Evolutionary conservation across 2,113 vertebrate genomes (phyloP).

Genomic region (Electrona antarctica): DNA sequence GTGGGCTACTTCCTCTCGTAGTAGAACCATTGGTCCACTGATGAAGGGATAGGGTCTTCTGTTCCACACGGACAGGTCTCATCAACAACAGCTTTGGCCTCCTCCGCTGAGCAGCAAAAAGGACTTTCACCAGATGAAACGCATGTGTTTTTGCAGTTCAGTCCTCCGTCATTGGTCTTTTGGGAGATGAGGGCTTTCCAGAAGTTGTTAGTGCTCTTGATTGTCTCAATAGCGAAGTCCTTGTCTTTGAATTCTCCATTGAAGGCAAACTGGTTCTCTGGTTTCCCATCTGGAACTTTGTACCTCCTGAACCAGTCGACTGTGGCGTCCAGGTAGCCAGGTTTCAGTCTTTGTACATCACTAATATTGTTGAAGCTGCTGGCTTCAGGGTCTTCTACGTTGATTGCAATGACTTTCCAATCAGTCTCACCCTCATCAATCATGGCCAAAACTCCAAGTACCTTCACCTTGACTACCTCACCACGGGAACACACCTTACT

Average conservation of each 20-base stretch:
- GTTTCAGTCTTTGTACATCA: conserved; percentile 90
- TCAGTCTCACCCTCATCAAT: conserved; percentile 99
- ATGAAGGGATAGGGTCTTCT: conserved; percentile 61
- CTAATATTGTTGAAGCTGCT: conserved; percentile 84
- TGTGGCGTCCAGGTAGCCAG: conserved; percentile 92
- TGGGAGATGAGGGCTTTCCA: conserved; percentile 79
- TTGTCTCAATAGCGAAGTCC: conserved; percentile 79
- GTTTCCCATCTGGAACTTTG: conserved; percentile 98
- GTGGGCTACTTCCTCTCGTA: conserved; percentile 82
- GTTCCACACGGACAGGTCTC: conserved; percentile 54
- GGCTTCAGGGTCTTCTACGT: conserved; percentile 90
- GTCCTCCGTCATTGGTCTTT: conserved; percentile 59
- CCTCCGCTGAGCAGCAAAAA: conserved; percentile 68
- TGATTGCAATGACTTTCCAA: conserved; percentile 97
- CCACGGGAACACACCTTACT: conserved; percentile 87
- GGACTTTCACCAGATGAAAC: conserved; percentile 65
- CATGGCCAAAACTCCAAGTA: conserved; percentile 91
- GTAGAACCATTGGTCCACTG: conserved; percentile 94
- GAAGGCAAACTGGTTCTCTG: conserved; percentile 95
- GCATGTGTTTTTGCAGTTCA: conserved; percentile 80
- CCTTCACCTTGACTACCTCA: conserved; percentile 91
- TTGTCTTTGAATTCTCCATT: conserved; percentile 93
- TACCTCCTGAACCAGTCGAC: conserved; percentile 97
- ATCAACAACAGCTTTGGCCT: conserved; percentile 69
- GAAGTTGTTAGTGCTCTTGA: conserved; percentile 77